Evolutionary conservation across 2,113 vertebrate genomes (phyloP), one percentile per base, ranked within the genome.

Genomic region (Rhadina sibilatrix): DNA sequence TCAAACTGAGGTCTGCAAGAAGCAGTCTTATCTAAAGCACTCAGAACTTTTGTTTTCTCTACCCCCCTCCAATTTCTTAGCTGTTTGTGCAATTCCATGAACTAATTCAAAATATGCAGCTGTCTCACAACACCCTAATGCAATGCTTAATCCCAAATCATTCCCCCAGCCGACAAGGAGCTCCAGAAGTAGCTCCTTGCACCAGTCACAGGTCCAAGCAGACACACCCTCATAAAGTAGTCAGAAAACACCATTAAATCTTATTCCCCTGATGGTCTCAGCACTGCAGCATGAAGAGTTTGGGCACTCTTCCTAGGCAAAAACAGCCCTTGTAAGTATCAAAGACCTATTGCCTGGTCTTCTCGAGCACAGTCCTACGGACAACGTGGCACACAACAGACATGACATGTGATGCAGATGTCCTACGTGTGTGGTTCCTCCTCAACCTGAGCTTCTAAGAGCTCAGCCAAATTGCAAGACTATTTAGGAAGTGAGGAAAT

Each of bases 401-500:
- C n/a, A 11, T 28, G 9, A 19, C 15, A 30, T 0, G 1, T 42
- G 21, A 70, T 1, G 1, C 14, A 38, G 12, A 44, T 22, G 5
- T 44, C 50, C 59, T 65, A 5, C 0, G 25, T 0, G 0, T 6
- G 24, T 87, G 40, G 44, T 31, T 89, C 38, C 38, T 72, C 35
- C 49, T 81, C 64, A 81, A 56, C 11, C 27, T 18, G 22, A 68
- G 13, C 9, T 52, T 86, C 31, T 54, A 42, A 87, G 54, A 59
- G 64, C 16, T 38, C 60, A 61, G 66, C 10, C 75, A 75, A 72
- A 59, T 38, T 33, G 13, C 12, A 63, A 72, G 21, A 56, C 30
- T 72, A 3, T 38, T 38, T 33, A 64, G 30, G n/a, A 89, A 94
- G 44, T 8, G 37, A 70, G 27, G 50, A 92, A 79, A 72, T 4